phyloP scores from a whole-genome alignment of 2,113 vertebrate genomes.

The Apistogramma diplotaenia region DNA sequence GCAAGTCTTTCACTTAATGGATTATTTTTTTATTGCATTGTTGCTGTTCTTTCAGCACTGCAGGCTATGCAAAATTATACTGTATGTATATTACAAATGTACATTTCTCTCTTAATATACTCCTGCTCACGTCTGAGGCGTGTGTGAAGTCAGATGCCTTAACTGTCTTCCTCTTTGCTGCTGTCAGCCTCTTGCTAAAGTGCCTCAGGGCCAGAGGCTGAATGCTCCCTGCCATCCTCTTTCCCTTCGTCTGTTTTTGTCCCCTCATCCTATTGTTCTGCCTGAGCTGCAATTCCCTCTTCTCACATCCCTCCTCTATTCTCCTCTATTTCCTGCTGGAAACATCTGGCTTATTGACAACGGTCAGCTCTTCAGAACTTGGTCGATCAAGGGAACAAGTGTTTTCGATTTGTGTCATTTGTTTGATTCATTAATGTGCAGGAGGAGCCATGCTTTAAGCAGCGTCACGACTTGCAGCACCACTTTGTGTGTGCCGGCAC shows the following conservation, averaged over 20 bases:
- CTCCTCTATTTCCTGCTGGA: slow-evolving; percentile 4
- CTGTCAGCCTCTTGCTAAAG: slow-evolving; percentile 26
- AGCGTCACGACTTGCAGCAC: slow-evolving; percentile 8
- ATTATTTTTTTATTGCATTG: neutral
- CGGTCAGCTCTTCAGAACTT: slow-evolving; percentile 21
- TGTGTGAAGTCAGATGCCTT: slow-evolving; percentile 21
- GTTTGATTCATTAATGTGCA: slow-evolving; percentile 49
- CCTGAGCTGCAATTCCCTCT: neutral
- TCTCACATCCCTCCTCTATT: neutral
- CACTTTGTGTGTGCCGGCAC: slow-evolving; percentile 1
- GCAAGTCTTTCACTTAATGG: neutral
- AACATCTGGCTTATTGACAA: slow-evolving; percentile 43
- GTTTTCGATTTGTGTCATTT: slow-evolving; percentile 37
- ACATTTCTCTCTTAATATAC: slow-evolving; percentile 7
- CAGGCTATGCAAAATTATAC: neutral
- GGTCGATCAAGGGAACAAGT: slow-evolving; percentile 16
- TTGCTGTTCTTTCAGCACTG: neutral
- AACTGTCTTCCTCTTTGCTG: slow-evolving; percentile 8
- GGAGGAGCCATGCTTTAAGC: slow-evolving; percentile 4
- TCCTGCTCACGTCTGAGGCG: slow-evolving; percentile 11
- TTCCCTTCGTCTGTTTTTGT: slow-evolving; percentile 24
- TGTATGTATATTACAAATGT: neutral
- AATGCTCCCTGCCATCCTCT: slow-evolving; percentile 32
- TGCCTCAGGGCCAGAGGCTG: slow-evolving; percentile 35
- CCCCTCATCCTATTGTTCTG: slow-evolving; percentile 43